Evolutionary conservation across 2,113 vertebrate genomes (phyloP).

Genomic region (Cyanistes caeruleus): DNA sequence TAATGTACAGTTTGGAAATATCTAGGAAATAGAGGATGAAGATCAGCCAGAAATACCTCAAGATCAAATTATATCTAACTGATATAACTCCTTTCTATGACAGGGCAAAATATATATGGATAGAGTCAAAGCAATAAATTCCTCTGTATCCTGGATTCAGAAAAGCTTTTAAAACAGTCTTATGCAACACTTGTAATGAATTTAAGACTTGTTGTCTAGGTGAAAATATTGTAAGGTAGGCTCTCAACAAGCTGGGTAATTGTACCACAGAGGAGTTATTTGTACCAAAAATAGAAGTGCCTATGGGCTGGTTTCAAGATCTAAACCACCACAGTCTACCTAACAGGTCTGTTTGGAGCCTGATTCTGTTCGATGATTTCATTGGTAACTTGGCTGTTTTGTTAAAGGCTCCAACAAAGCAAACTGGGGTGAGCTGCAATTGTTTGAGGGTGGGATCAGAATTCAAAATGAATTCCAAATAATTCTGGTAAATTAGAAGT

Average conservation of each 20-base stretch:
- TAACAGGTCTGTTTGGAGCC: neutral
- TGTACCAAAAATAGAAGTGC: neutral
- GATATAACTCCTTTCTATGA: neutral
- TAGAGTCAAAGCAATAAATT: constrained; percentile 1
- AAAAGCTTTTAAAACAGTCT: constrained; percentile 1
- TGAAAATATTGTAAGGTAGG: neutral
- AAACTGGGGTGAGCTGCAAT: neutral
- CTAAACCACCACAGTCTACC: too few species aligned
- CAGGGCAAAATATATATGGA: neutral
- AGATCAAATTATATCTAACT: neutral
- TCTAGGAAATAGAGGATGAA: neutral
- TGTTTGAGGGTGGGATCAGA: neutral
- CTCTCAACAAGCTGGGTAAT: neutral
- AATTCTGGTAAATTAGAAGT: neutral
- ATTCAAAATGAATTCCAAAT: neutral
- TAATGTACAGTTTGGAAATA: neutral
- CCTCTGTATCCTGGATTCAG: neutral
- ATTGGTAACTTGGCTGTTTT: neutral
- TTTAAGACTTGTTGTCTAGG: neutral
- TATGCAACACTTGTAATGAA: neutral
- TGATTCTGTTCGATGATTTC: neutral
- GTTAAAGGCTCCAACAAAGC: neutral
- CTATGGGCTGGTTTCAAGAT: neutral
- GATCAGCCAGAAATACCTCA: neutral
- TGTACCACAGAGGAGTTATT: neutral